Conservation (phyloP, 2,888 invertebrate genomes). For the Palloptera scutellata region DNA sequence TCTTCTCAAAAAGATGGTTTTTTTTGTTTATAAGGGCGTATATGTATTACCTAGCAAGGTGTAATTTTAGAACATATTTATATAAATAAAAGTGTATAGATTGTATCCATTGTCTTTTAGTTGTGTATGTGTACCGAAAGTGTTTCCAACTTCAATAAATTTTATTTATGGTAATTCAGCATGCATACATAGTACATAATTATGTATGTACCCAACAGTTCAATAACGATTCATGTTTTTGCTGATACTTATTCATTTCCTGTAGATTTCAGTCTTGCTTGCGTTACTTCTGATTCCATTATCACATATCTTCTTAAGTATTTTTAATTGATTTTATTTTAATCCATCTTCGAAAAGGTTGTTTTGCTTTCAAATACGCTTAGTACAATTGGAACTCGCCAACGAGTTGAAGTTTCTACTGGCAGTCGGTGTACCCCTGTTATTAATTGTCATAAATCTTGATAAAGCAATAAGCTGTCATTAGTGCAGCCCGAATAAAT, state of each 20-base stretch:
- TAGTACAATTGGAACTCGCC: constrained; percentile 5
- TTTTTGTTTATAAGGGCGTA: no score
- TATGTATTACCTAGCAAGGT: no score
- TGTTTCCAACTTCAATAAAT: constrained; percentile 13
- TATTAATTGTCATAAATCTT: constrained; percentile 64
- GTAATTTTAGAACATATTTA: no score
- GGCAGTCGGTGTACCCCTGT: constrained; percentile 49
- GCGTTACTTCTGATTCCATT: not conserved
- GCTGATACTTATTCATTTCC: constrained; percentile 7
- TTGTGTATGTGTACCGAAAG: no score
- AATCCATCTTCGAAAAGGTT: constrained; percentile 14
- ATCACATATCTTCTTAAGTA: constrained; percentile 13
- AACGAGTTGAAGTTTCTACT: constrained; percentile 34
- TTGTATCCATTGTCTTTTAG: no score
- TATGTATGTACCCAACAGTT: no score
- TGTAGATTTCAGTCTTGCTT: constrained; percentile 27
- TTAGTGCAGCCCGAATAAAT: constrained; percentile 30
- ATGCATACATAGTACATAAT: constrained; percentile 17
- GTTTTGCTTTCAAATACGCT: no score
- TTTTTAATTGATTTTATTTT: constrained; percentile 17
- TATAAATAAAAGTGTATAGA: no score
- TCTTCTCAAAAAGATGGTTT: no score
- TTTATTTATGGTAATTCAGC: constrained; percentile 30
- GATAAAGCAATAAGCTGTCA: constrained; percentile 55
- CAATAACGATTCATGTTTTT: no score